phyloP scores from a whole-genome alignment of 2,113 vertebrate species.

The Pachyramphus minor region DNA sequence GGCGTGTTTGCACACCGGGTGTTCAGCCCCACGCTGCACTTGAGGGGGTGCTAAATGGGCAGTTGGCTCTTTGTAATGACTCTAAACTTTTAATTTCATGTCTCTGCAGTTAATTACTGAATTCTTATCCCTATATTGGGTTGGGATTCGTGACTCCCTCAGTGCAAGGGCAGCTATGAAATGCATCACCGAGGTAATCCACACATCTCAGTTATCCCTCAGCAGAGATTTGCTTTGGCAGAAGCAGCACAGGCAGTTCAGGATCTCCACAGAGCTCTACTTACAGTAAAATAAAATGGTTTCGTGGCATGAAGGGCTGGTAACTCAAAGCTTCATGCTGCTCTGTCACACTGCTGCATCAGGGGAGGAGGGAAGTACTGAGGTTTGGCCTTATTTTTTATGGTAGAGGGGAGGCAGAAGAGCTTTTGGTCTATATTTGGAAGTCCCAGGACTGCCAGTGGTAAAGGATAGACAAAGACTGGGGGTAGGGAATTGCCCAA shows the following conservation, averaged over 20 bases:
- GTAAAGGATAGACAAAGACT: not conserved
- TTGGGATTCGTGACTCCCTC: not conserved
- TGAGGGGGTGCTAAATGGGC: not conserved
- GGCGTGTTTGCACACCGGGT: not conserved
- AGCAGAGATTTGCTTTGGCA: not conserved
- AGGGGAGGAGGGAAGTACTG: not conserved
- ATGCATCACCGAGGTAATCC: not conserved
- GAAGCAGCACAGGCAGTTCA: not conserved
- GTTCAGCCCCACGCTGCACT: not conserved
- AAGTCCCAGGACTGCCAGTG: not conserved
- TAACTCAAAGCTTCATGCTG: not conserved
- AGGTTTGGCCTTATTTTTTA: not conserved
- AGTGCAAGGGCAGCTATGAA: not conserved
- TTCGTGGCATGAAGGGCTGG: not conserved
- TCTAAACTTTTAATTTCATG: not conserved
- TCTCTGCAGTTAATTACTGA: not conserved
- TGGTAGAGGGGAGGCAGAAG: not conserved
- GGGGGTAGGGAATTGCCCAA: not conserved
- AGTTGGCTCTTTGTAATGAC: not conserved
- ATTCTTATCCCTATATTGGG: not conserved
- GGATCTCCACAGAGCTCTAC: not conserved
- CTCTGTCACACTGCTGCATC: not conserved
- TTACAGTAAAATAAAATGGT: not conserved
- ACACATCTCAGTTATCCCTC: not conserved
- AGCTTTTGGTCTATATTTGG: not conserved